These are phyloP conservation scores for Aporrectodea caliginosa DNA, from an alignment of 1,140 invertebrate species.

Conservation along the genomic window DNA sequence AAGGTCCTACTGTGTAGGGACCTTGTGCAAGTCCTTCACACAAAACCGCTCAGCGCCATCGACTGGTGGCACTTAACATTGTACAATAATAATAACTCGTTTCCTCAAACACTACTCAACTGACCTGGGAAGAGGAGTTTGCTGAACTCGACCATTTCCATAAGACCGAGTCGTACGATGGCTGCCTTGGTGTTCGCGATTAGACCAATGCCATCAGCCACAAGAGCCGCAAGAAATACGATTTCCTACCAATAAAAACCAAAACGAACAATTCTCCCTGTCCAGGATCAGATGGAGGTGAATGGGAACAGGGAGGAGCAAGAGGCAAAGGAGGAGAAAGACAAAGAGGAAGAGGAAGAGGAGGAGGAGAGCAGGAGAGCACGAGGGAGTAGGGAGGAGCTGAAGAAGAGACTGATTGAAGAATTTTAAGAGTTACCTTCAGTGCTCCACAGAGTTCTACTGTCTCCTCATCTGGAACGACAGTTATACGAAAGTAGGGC, in stretches of 20 bases:
- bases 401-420: no score
- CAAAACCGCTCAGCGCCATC: background rate
- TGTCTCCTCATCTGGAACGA: constrained; percentile 89
- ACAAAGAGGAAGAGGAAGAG: no score
- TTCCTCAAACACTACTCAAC: background rate
- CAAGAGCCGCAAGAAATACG: constrained; percentile 94
- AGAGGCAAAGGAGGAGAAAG: no score
- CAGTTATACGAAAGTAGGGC: constrained; percentile 91
- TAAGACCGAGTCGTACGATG: constrained; percentile 92
- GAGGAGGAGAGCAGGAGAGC: no score
- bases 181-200: constrained; percentile 99
- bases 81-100: background rate
- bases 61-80: background rate
- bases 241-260: constrained; percentile 79
- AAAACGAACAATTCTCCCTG: no score
- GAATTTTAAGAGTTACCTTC: no score
- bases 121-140: constrained; percentile 46
- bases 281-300: no score
- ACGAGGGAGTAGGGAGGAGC: no score
- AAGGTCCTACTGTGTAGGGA: background rate
- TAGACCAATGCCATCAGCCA: constrained; percentile 86
- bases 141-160: constrained; percentile 65
- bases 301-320: no score
- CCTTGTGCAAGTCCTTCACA: no score
- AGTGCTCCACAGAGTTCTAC: constrained; percentile 98